These are phyloP conservation scores for Dufourea novaeangliae DNA, from an alignment of 1,140 invertebrate species.

Conservation along the genomic window DNA sequence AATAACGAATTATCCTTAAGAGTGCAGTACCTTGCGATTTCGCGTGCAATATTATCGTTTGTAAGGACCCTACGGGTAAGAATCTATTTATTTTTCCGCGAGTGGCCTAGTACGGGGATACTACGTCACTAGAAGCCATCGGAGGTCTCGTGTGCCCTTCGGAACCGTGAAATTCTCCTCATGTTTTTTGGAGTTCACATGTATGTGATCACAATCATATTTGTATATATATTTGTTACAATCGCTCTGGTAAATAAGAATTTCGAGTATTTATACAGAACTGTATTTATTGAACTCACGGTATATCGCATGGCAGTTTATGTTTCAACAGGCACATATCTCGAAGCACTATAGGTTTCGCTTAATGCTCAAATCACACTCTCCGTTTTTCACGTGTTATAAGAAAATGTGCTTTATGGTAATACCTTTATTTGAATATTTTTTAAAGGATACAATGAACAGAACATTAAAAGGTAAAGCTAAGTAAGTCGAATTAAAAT, in stretches of 20 bases:
- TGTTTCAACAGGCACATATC: slow-evolving; percentile 15
- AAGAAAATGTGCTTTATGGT: no score
- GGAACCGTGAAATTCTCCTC: background rate
- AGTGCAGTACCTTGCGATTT: slow-evolving; percentile 49
- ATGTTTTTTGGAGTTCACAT: background rate
- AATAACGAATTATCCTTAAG: slow-evolving; percentile 18
- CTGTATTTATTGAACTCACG: slow-evolving; percentile 41
- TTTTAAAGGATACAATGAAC: no score
- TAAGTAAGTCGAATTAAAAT: no score
- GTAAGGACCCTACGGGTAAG: slow-evolving; percentile 42
- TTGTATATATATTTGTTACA: slow-evolving; percentile 44
- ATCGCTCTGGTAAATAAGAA: slow-evolving; percentile 17
- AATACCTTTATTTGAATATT: no score
- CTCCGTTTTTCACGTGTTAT: background rate
- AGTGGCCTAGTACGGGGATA: slow-evolving; percentile 1
- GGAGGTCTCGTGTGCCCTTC: slow-evolving; percentile 19
- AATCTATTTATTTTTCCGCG: slow-evolving; percentile 38
- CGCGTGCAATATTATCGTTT: slow-evolving; percentile 67
- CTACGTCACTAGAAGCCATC: slow-evolving; percentile 25
- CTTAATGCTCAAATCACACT: slow-evolving; percentile 6
- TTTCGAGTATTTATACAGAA: slow-evolving; percentile 22
- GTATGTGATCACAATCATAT: slow-evolving; percentile 14
- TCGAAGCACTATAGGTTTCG: slow-evolving; percentile 7
- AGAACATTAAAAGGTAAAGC: no score
- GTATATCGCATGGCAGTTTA: slow-evolving; percentile 31